Conservation (phyloP, 2,113 vertebrate species). For the Hyaena hyaena region DNA sequence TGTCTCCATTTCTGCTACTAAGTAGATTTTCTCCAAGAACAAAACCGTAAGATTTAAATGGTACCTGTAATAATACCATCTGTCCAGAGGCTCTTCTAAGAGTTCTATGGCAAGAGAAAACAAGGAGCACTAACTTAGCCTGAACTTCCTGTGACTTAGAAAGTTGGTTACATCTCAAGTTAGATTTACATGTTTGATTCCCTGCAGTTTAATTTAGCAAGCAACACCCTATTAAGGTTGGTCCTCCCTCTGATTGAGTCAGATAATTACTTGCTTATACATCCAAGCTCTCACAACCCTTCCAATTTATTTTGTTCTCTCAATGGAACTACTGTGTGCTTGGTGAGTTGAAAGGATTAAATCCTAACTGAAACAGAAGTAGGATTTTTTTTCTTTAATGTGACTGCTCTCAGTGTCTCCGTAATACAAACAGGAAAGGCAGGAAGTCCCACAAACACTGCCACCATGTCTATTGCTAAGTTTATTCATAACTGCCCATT, state of each 20-base stretch:
- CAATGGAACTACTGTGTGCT: background rate
- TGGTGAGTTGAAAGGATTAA: constrained; percentile 15
- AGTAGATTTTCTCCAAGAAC: constrained; percentile 44
- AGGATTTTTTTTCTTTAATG: background rate
- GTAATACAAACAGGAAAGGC: constrained; percentile 15
- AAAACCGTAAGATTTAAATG: background rate
- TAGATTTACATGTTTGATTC: constrained; percentile 25
- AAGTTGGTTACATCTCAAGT: constrained; percentile 55
- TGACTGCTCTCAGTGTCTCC: background rate
- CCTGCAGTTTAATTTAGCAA: constrained; percentile 56
- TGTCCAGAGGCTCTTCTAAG: constrained; percentile 4
- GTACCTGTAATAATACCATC: background rate
- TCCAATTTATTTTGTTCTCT: constrained; percentile 60
- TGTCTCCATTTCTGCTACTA: background rate
- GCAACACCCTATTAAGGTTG: background rate
- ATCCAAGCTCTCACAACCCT: constrained; percentile 20
- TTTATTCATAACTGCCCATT: background rate
- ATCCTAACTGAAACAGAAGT: constrained; percentile 22
- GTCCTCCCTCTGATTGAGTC: constrained; percentile 19
- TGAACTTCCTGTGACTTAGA: constrained; percentile 35
- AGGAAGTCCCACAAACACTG: background rate
- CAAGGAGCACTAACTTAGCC: background rate
- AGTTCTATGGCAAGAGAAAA: background rate
- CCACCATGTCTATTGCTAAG: background rate
- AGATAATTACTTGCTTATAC: constrained; percentile 56